Percentiles rank a stretch among this genome's conserved stretches.
Evolutionary conservation across 2,797 vertebrate species (phyloP).

Genomic region (Poeciliopsis infans): DNA sequence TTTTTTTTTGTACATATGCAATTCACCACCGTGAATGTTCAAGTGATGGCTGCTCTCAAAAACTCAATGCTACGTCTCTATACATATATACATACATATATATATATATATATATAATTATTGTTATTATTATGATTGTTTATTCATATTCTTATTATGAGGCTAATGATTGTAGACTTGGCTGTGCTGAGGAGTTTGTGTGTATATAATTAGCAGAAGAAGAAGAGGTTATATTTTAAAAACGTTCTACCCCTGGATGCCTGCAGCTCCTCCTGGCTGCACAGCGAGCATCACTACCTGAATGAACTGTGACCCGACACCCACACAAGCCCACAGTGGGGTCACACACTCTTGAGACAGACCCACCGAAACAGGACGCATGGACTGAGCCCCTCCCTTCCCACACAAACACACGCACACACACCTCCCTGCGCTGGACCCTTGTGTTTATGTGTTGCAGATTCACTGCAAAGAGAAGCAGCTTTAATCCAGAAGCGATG

Average conservation of each 20-base stretch:
- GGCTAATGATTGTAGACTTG: conserved; percentile 85
- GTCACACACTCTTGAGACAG: conserved; percentile 28
- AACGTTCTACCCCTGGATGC: conserved; percentile 45
- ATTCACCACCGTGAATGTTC: conserved; percentile 86
- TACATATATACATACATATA: conserved; percentile 10
- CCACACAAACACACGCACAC: too few relatives aligned
- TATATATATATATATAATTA: conserved; percentile 42
- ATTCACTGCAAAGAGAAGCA: conserved; percentile 23
- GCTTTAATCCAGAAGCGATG: conserved; percentile 17
- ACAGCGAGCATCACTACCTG: conserved; percentile 55
- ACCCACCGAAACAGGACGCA: conserved; percentile 28
- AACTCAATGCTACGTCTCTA: conserved; percentile 73
- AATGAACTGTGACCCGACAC: conserved; percentile 41
- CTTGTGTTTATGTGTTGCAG: conserved; percentile 16
- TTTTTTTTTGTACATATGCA: conserved; percentile 86
- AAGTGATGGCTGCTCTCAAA: conserved; percentile 86
- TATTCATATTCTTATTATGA: conserved; percentile 77
- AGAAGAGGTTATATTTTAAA: conserved; percentile 77
- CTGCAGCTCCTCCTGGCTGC: conserved; percentile 33
- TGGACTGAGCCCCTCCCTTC: neutral
- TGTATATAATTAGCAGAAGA: conserved; percentile 79
- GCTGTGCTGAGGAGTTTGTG: conserved; percentile 81
- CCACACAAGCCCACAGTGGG: conserved; percentile 9
- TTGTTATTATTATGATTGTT: conserved; percentile 72
- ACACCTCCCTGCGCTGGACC: conserved; percentile 21